These are phyloP conservation scores for Dusona sp. DNA, from an alignment of 2,888 invertebrate species.

Conservation along the genomic window DNA sequence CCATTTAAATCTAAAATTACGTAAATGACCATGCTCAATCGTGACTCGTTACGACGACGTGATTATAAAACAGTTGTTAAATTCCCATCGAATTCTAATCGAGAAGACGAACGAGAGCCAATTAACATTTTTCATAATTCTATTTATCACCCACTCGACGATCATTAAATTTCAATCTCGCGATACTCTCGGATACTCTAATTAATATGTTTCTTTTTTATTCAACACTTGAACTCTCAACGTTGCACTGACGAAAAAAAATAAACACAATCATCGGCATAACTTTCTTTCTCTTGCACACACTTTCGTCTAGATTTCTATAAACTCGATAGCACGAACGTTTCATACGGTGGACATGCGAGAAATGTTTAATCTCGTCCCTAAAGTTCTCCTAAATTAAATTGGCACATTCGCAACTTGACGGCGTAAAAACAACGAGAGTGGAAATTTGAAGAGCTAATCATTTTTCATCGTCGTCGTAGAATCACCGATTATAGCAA, in stretches of 20 bases:
- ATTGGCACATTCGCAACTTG: conserved; percentile 54
- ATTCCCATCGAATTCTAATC: conserved; percentile 1
- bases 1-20: conserved; percentile 75
- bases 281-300: conserved; percentile 26
- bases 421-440: not conserved
- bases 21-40: conserved; percentile 69
- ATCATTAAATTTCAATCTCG: conserved; percentile 23
- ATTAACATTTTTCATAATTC: conserved; percentile 11
- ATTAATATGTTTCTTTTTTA: conserved; percentile 13
- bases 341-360: conserved; percentile 17
- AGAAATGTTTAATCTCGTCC: conserved; percentile 19
- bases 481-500: conserved; percentile 54
- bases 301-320: conserved; percentile 13
- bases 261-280: conserved; percentile 37
- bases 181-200: conserved; percentile 16
- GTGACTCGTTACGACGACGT: conserved; percentile 63
- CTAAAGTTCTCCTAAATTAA: conserved; percentile 27
- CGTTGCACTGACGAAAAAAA: conserved; percentile 18
- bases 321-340: conserved; percentile 37
- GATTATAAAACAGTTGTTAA: conserved; percentile 30
- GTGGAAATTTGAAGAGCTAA: not conserved
- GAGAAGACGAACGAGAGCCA: conserved; percentile 16
- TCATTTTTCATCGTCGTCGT: conserved; percentile 25
- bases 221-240: conserved; percentile 37
- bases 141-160: conserved; percentile 33